These are phyloP conservation scores for Cylindroiulus punctatus DNA, from an alignment of 2,888 invertebrate species.

Conservation along the genomic window DNA sequence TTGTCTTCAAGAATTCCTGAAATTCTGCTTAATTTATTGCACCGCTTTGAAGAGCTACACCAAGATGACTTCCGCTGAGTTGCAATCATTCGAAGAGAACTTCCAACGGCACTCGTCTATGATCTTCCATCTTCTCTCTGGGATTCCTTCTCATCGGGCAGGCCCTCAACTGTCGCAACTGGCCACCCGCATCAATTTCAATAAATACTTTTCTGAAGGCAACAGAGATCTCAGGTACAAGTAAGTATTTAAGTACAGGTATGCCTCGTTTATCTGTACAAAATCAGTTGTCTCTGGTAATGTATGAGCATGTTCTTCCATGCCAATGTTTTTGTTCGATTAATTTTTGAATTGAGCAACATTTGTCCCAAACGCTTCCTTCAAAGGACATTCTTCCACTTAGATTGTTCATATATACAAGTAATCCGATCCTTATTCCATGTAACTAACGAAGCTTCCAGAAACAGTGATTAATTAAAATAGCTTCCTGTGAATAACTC, in stretches of 20 bases:
- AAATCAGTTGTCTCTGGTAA: neutral
- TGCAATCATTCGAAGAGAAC: neutral
- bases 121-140: conserved; percentile 21
- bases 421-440: too few relatives aligned
- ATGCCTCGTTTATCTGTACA: neutral
- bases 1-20: conserved; percentile 59
- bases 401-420: neutral
- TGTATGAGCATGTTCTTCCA: neutral
- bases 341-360: neutral
- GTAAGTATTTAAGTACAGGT: neutral
- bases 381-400: neutral
- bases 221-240: conserved; percentile 21
- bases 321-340: neutral
- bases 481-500: too few relatives aligned
- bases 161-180: conserved; percentile 19
- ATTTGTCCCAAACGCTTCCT: neutral
- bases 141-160: neutral
- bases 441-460: too few relatives aligned
- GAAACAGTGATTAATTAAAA: too few relatives aligned
- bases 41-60: conserved; percentile 42
- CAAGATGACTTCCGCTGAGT: conserved; percentile 36
- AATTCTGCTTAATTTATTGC: conserved; percentile 8
- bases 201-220: conserved; percentile 39
- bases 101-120: conserved; percentile 1
- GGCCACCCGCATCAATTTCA: neutral